Percentiles rank a stretch among this genome's conserved stretches.
Conservation (phyloP, 2,888 invertebrate species). For the Himalopsyche japonica region DNA sequence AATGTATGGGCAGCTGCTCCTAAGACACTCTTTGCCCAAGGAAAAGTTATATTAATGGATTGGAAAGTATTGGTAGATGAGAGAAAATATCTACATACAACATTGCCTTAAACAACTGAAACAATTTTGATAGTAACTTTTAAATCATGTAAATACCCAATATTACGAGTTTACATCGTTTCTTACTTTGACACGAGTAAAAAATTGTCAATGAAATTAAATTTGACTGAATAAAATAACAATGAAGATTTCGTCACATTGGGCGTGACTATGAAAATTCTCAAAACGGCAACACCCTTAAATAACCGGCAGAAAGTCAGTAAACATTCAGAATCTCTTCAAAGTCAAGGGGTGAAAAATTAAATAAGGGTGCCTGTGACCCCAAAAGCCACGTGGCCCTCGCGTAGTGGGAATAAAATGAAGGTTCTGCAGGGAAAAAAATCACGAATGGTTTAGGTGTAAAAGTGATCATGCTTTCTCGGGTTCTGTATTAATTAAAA, state of each 20-base stretch:
- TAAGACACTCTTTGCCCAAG: too few species aligned
- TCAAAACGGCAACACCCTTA: background rate
- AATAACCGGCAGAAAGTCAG: background rate
- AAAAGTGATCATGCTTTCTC: background rate
- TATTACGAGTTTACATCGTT: too few species aligned
- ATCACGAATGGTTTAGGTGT: background rate
- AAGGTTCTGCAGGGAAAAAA: background rate
- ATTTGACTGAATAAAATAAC: background rate
- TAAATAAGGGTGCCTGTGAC: background rate
- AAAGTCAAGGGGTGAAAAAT: background rate
- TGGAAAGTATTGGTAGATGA: too few species aligned
- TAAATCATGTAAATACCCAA: too few species aligned
- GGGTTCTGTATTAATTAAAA: background rate
- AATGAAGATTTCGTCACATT: background rate
- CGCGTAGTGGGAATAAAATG: background rate
- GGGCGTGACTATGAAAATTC: background rate
- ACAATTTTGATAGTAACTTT: too few species aligned
- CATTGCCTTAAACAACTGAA: too few species aligned
- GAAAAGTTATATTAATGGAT: too few species aligned
- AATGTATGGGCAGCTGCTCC: too few species aligned
- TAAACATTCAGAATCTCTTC: background rate
- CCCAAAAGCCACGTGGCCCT: background rate
- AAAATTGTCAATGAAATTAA: too few species aligned
- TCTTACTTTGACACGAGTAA: too few species aligned
- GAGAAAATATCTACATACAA: too few species aligned